Evolutionary conservation across 2,888 invertebrate genomes (phyloP), one percentile per base, ranked within the genome.

Genomic region (Ichneumon xanthorius): DNA sequence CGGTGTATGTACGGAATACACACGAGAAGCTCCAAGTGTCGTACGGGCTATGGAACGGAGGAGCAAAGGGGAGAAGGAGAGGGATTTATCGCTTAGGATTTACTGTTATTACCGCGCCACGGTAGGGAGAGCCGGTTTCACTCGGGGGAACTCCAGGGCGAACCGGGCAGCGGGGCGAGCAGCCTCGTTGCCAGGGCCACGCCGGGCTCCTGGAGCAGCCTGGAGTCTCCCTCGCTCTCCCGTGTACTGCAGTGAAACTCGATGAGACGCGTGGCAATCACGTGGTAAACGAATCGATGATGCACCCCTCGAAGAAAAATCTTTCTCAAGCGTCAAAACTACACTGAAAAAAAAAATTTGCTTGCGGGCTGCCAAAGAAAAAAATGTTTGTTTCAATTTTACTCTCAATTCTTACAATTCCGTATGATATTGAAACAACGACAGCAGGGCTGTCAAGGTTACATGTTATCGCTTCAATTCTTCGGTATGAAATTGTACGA

Each of bases 71-170:
- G 87, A 82, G 87, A 84, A 85, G 86, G 84, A 87, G 90, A 89
- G 91, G 92, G 91, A 93, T 93, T 93, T 93, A 93, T 93, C 91
- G 90, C 92, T 88, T 84, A 90, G 92, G 91, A 93, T 93, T 93
- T 93, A 93, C 92, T 93, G 93, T 93, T 93, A 93, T 93, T 93
- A 93, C 92, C 91, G 90, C 53, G 22, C 79, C 65, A 79, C 70
- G 88, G 88, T 90, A 91, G 92, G 91, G 82, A 82, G 85, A 86
- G 85, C 86, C 86, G 80, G 84, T 85, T 86, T 84, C 19, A 63
- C 61, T 61, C 30, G 26, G 26, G 14, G 63, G 70, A 68, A 58
- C 77, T 65, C 72, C 58, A 78, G 72, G 72, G 77, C 70, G 77
- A 77, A 67, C 80, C 61, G 73, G 58, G 45, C 53, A 45, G 7